These are phyloP conservation scores for Aurelia coerulea DNA, from an alignment of 30 jellyfish, hydroid and myxozoan species.

Conservation along the genomic window DNA sequence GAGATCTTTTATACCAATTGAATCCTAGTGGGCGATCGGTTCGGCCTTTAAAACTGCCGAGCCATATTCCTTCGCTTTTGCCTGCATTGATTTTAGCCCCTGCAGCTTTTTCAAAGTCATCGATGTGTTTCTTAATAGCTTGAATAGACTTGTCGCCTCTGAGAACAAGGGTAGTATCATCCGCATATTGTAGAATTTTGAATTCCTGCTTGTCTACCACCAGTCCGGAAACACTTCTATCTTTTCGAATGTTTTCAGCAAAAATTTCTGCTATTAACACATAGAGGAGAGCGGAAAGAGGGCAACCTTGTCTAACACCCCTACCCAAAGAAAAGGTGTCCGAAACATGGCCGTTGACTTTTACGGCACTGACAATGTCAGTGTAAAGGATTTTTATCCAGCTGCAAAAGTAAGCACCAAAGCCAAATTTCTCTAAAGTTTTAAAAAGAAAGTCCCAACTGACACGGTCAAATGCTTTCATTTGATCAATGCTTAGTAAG, in stretches of 20 bases:
- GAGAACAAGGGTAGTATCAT: conserved; percentile 31
- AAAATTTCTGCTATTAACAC: conserved; percentile 19
- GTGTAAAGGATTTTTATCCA: conserved; percentile 15
- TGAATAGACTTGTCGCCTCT: not conserved
- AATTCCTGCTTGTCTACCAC: conserved; percentile 3
- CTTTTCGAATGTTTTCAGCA: not conserved
- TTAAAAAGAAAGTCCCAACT: conserved; percentile 1
- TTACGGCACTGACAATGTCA: not conserved
- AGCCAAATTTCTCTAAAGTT: conserved; percentile 8
- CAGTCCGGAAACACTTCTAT: not conserved
- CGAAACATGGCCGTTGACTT: conserved; percentile 24
- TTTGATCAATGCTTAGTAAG: conserved; percentile 20
- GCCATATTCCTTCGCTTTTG: conserved; percentile 56
- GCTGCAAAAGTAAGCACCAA: conserved; percentile 3
- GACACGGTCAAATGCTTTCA: conserved; percentile 47
- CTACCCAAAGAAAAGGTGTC: not conserved
- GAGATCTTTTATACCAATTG: conserved; percentile 28
- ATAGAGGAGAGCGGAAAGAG: conserved; percentile 31
- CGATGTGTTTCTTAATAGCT: not conserved
- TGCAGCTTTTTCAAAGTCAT: conserved; percentile 32
- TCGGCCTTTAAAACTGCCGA: conserved; percentile 42
- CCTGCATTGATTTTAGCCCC: conserved; percentile 38
- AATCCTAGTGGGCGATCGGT: conserved; percentile 19
- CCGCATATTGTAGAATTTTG: conserved; percentile 18
- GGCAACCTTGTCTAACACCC: conserved; percentile 52